Evolutionary conservation across 2,888 invertebrate genomes (phyloP).

Genomic region (Athalia rosae): DNA sequence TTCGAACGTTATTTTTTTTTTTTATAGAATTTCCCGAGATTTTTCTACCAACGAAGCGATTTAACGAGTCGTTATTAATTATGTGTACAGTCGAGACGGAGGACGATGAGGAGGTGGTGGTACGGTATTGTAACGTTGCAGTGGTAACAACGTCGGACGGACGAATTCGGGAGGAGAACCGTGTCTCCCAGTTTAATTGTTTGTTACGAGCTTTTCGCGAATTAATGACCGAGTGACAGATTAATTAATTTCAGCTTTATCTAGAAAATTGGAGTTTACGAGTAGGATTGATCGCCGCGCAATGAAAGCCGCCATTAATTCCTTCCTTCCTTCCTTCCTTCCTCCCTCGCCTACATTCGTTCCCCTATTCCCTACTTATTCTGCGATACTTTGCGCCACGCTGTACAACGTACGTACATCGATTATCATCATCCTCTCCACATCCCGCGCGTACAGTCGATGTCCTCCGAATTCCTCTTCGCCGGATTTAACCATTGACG

Average conservation of each 20-base stretch:
- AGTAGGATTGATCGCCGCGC: conserved; percentile 33
- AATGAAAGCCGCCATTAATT: conserved; percentile 16
- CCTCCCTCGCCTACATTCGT: neutral
- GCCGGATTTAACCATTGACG: too few species aligned
- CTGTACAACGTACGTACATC: neutral
- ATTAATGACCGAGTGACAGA: conserved; percentile 37
- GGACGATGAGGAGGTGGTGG: too few species aligned
- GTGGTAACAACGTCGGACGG: neutral
- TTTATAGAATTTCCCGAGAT: conserved; percentile 24
- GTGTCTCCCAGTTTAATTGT: conserved; percentile 43
- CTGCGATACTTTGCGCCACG: neutral
- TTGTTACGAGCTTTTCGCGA: conserved; percentile 42
- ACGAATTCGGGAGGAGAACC: conserved; percentile 42
- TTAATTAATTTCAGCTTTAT: conserved; percentile 33
- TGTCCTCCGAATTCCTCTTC: too few species aligned
- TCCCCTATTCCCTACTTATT: neutral
- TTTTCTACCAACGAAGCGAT: conserved; percentile 22
- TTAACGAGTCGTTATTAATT: conserved; percentile 40
- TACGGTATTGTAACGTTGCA: too few species aligned
- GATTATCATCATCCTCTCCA: neutral
- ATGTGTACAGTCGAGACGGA: conserved; percentile 25
- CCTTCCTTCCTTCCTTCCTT: neutral
- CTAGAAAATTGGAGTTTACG: conserved; percentile 16
- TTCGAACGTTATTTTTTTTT: too few species aligned
- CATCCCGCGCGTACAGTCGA: neutral